Percentiles rank a stretch among this genome's conserved stretches.
Conservation (phyloP, 1,140 invertebrate genomes). For the Phthorimaea operculella region DNA sequence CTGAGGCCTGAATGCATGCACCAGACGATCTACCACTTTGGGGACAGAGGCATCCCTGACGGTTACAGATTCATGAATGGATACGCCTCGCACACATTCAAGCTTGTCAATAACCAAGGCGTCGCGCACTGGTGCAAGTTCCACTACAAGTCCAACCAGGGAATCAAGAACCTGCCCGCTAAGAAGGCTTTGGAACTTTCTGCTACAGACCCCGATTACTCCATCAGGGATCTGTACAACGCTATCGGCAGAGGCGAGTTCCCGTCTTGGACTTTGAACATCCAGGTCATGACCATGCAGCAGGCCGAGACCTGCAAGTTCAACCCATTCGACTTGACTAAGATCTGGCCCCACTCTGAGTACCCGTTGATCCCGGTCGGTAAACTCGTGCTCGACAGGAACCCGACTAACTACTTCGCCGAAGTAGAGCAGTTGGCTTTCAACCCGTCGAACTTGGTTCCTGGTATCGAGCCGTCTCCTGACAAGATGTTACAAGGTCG, state of each 20-base stretch:
- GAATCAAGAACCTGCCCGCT: conserved; percentile 84
- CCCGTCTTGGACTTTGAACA: conserved; percentile 84
- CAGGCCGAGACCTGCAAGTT: conserved; percentile 79
- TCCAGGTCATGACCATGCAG: conserved; percentile 82
- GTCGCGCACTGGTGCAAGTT: conserved; percentile 91
- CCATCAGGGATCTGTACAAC: conserved; percentile 90
- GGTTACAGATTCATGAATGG: conserved; percentile 95
- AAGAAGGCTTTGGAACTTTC: conserved; percentile 80
- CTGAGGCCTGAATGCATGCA: conserved; percentile 90
- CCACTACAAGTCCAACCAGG: conserved; percentile 92
- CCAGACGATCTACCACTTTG: conserved; percentile 88
- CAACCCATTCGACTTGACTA: conserved; percentile 94
- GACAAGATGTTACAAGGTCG: conserved; percentile 97
- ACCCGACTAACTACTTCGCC: conserved; percentile 93
- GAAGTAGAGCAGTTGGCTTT: conserved; percentile 97
- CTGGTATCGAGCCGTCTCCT: conserved; percentile 90
- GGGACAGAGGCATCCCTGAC: conserved; percentile 93
- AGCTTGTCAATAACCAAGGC: conserved; percentile 85
- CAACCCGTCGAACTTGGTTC: conserved; percentile 90
- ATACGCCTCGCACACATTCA: conserved; percentile 96
- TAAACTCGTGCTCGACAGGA: conserved; percentile 87
- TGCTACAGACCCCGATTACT: conserved; percentile 88
- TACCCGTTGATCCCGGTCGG: conserved; percentile 94
- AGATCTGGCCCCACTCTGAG: conserved; percentile 92
- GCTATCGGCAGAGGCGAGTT: conserved; percentile 83